phyloP scores from a whole-genome alignment of 1,140 invertebrate genomes.

The Drosophila pectinifera region DNA sequence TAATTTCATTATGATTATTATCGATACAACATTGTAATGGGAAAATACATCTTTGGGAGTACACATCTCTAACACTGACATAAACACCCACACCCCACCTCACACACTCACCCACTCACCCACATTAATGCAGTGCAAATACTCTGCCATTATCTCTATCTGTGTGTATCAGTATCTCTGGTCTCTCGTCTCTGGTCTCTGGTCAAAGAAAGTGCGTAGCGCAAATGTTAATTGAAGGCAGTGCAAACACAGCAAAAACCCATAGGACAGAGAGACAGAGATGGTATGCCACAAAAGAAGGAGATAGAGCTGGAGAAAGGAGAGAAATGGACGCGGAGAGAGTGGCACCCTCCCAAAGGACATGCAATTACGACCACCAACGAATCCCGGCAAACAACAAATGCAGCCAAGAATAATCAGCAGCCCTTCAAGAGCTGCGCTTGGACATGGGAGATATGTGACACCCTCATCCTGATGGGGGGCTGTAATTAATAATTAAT shows the following conservation, averaged over 20 bases:
- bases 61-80: slow-evolving; percentile 1
- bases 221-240: slow-evolving; percentile 77
- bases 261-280: slow-evolving; percentile 8
- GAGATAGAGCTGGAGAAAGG: slow-evolving; percentile 4
- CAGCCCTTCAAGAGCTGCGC: slow-evolving; percentile 14
- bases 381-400: slow-evolving; percentile 1
- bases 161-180: slow-evolving; percentile 29
- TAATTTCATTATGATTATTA: neutral
- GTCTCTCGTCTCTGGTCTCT: neutral
- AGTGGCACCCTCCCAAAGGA: slow-evolving; percentile 16
- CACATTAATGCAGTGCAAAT: slow-evolving; percentile 71
- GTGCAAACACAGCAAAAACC: slow-evolving; percentile 53
- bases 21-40: too few relatives aligned
- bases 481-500: slow-evolving; percentile 38
- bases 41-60: neutral
- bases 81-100: neutral
- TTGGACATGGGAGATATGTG: slow-evolving; percentile 2
- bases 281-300: slow-evolving; percentile 15
- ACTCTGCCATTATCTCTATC: slow-evolving; percentile 36
- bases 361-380: slow-evolving; percentile 46
- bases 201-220: slow-evolving; percentile 73
- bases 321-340: slow-evolving; percentile 12
- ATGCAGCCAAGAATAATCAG: slow-evolving; percentile 14
- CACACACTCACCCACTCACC: slow-evolving; percentile 13
- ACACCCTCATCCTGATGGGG: neutral